Percentiles rank a stretch among this genome's conserved stretches.
phyloP scores from a whole-genome alignment of 2,113 vertebrate genomes.

The Rhizomys pruinosus region DNA sequence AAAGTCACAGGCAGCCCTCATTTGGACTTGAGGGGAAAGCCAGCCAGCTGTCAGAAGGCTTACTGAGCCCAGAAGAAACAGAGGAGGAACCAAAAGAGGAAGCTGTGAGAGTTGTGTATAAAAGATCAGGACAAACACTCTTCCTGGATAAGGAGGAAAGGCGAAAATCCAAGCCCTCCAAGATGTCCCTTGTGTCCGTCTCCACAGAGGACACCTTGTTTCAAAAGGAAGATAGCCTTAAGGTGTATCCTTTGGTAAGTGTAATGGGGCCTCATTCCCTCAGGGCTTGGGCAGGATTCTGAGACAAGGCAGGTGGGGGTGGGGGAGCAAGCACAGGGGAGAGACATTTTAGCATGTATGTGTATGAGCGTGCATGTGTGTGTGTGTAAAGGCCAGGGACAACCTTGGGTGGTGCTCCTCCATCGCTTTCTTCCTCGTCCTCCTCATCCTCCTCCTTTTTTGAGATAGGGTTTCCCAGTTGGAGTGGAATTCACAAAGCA shows the following conservation, averaged over 20 bases:
- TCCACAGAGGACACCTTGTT: constrained; percentile 85
- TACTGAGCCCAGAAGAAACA: accelerated
- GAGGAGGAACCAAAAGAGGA: no score
- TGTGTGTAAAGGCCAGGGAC: neutral
- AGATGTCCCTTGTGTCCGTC: constrained; percentile 85
- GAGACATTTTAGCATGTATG: neutral
- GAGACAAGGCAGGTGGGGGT: neutral
- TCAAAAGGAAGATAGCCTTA: constrained; percentile 11
- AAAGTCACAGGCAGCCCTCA: accelerated
- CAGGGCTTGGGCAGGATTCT: neutral
- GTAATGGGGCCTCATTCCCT: neutral
- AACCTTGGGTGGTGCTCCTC: no score
- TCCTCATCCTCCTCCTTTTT: neutral
- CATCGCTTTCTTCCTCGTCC: no score
- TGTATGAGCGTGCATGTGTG: neutral
- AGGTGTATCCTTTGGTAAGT: constrained; percentile 89
- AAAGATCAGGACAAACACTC: accelerated
- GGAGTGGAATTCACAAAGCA: neutral
- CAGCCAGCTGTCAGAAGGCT: neutral
- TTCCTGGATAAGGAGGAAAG: neutral
- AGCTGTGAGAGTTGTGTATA: no score
- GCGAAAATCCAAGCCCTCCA: accelerated
- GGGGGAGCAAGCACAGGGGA: neutral
- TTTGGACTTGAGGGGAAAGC: neutral
- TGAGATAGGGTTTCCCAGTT: neutral